Conservation (phyloP, 2,888 invertebrate species). For the Dolichopus griseipennis region DNA sequence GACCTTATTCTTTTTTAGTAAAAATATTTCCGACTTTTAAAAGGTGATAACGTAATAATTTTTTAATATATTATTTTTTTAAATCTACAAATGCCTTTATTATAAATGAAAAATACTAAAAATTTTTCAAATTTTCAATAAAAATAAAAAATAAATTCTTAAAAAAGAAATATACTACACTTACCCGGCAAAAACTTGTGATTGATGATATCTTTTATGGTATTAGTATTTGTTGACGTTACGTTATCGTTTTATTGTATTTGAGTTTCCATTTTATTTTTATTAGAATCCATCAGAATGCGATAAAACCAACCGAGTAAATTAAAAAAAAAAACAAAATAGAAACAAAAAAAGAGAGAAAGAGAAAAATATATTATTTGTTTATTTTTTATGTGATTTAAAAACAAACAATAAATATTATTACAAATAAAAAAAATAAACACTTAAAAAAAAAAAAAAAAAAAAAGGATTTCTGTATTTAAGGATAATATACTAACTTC, state of each 20-base stretch:
- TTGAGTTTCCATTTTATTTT: background rate
- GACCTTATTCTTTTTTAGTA: too few relatives aligned
- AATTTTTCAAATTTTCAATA: too few relatives aligned
- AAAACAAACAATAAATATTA: background rate
- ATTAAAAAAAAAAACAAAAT: conserved; percentile 9
- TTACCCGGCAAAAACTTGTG: conserved; percentile 79
- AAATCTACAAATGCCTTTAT: too few relatives aligned
- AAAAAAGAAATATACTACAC: conserved; percentile 28
- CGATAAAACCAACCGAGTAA: background rate
- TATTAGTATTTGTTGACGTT: background rate
- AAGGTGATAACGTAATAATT: too few relatives aligned
- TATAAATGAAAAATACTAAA: too few relatives aligned
- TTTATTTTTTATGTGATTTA: background rate
- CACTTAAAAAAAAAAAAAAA: background rate
- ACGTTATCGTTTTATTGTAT: background rate
- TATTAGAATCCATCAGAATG: background rate
- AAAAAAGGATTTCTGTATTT: background rate
- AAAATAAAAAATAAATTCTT: background rate
- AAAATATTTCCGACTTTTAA: too few relatives aligned
- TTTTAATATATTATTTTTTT: too few relatives aligned
- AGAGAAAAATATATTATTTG: background rate
- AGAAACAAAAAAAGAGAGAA: background rate
- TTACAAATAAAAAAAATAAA: background rate
- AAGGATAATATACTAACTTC: conserved; percentile 54
- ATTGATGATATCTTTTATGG: conserved; percentile 71